Percentiles rank a stretch among this genome's conserved stretches.
Conservation (phyloP, 2,113 vertebrate genomes). For the Xiphias gladius region DNA sequence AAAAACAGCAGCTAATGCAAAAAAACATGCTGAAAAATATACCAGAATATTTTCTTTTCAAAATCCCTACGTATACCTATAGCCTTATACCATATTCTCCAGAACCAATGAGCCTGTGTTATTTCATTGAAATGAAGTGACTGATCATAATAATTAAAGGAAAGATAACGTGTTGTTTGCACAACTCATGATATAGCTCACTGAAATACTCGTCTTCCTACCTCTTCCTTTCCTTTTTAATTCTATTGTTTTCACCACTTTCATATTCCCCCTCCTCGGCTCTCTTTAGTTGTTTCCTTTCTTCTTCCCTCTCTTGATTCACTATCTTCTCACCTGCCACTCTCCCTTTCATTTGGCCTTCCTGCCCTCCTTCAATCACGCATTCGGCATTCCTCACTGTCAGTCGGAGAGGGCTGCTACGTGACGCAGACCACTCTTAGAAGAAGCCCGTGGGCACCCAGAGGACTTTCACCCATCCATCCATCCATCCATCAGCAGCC, state of each 20-base stretch:
- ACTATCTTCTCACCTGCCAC: not conserved
- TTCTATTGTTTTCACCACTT: not conserved
- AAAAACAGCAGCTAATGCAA: too few species aligned
- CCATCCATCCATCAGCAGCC: constrained; percentile 49
- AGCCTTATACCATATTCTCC: too few species aligned
- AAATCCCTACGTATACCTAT: too few species aligned
- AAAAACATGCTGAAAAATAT: too few species aligned
- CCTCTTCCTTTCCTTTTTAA: not conserved
- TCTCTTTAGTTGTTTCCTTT: not conserved
- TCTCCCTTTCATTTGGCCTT: constrained; percentile 3
- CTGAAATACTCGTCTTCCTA: not conserved
- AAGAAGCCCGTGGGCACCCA: constrained; percentile 39
- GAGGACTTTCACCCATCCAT: constrained; percentile 8
- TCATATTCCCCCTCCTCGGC: not conserved
- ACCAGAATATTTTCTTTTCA: too few species aligned
- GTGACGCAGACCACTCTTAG: constrained; percentile 29
- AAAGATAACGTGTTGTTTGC: not conserved
- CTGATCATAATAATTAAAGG: too few species aligned
- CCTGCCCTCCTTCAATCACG: not conserved
- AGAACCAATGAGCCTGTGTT: too few species aligned
- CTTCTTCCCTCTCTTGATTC: not conserved
- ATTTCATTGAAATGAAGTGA: too few species aligned
- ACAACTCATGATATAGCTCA: not conserved
- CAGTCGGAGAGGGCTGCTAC: constrained; percentile 35
- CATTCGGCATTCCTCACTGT: constrained; percentile 38